Percentiles rank a stretch among this genome's conserved stretches.
Evolutionary conservation across 1,140 invertebrate genomes (phyloP).

Genomic region (Sitobion miscanthi): DNA sequence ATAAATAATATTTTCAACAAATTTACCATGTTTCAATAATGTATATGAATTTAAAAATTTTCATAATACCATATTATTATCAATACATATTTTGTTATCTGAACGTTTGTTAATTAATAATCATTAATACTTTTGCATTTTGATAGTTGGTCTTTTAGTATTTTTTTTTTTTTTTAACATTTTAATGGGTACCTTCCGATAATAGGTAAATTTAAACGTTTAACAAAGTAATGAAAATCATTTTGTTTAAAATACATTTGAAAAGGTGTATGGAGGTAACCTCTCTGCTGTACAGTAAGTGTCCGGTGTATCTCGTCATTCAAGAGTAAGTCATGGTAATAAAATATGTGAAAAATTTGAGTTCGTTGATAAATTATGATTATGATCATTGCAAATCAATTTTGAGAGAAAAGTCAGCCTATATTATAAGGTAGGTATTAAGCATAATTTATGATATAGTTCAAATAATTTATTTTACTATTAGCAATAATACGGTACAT

Average conservation of each 20-base stretch:
- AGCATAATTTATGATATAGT: no score
- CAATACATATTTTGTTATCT: not conserved
- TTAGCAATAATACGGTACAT: no score
- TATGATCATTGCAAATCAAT: no score
- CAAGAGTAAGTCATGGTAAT: no score
- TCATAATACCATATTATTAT: not conserved
- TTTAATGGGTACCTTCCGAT: not conserved
- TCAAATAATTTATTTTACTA: no score
- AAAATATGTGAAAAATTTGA: no score
- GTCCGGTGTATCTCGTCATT: no score
- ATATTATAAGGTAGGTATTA: no score
- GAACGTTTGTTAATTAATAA: not conserved
- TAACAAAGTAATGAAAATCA: not conserved
- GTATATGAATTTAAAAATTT: not conserved
- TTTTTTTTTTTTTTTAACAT: no score
- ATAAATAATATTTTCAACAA: not conserved
- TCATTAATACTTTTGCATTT: not conserved
- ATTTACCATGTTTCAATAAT: not conserved
- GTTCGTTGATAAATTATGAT: no score
- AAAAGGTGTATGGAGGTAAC: not conserved
- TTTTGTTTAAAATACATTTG: slow-evolving; percentile 1
- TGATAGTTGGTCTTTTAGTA: not conserved
- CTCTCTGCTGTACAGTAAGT: no score
- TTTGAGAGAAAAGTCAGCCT: no score
- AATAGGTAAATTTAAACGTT: not conserved